These are phyloP conservation scores for Chloromyia formosa DNA, from an alignment of 2,888 invertebrate genomes.

Conservation along the genomic window DNA sequence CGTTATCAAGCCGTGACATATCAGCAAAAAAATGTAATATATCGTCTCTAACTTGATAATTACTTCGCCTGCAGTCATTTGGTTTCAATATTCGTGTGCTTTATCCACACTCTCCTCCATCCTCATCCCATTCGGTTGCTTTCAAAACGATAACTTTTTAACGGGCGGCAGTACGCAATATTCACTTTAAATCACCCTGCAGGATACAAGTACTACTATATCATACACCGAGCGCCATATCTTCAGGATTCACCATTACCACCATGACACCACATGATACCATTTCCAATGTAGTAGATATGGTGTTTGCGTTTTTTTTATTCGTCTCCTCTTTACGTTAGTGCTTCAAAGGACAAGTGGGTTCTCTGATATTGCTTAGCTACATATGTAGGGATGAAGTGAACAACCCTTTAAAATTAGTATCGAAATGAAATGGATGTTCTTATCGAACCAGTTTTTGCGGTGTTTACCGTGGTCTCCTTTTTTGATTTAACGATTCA, in stretches of 20 bases:
- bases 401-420: too few relatives aligned
- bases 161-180: background rate
- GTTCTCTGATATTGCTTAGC: too few relatives aligned
- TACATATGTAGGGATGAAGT: too few relatives aligned
- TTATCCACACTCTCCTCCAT: background rate
- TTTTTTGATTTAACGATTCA: too few relatives aligned
- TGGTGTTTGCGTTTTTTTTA: too few relatives aligned
- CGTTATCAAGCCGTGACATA: too few relatives aligned
- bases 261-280: constrained; percentile 18
- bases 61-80: background rate
- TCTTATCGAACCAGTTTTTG: too few relatives aligned
- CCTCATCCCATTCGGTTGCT: background rate
- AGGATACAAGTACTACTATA: background rate
- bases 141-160: background rate
- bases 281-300: background rate
- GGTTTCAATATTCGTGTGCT: background rate
- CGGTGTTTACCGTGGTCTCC: too few relatives aligned
- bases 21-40: background rate
- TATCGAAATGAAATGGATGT: too few relatives aligned
- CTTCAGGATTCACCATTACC: background rate
- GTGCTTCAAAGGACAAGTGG: too few relatives aligned
- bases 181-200: constrained; percentile 8
- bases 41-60: constrained; percentile 5
- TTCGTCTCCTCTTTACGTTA: too few relatives aligned
- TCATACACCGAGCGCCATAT: background rate